Conservation (phyloP, 2,888 invertebrate genomes). For the Pseudolycoriella hygida region DNA sequence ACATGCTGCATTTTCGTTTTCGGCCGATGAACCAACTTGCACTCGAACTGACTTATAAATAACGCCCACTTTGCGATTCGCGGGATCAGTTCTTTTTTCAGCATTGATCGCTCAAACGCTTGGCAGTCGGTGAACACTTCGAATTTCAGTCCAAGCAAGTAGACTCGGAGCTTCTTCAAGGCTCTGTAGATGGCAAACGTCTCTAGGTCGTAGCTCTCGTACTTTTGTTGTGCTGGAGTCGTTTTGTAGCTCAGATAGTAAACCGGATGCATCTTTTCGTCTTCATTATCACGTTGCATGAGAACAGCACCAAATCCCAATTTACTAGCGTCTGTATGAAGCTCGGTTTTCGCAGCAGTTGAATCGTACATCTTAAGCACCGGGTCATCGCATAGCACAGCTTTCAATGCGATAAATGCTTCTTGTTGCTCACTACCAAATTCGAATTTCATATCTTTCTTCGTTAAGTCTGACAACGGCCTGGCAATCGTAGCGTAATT, state of each 20-base stretch:
- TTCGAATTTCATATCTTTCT: constrained; percentile 12
- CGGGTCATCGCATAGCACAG: constrained; percentile 2
- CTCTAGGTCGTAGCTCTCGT: no score
- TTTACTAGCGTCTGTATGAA: constrained; percentile 1
- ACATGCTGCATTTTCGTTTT: constrained; percentile 16
- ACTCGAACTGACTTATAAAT: not conserved
- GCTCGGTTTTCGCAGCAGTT: not conserved
- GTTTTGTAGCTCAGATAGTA: not conserved
- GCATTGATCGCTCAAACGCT: not conserved
- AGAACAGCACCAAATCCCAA: not conserved
- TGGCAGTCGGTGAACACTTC: not conserved
- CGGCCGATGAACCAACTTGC: not conserved
- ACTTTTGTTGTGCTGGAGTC: not conserved
- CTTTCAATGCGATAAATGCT: constrained; percentile 12
- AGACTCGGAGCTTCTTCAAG: not conserved
- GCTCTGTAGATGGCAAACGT: not conserved
- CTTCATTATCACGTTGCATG: no score
- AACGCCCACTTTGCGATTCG: no score
- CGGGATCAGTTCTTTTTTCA: not conserved
- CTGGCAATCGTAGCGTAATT: constrained; percentile 2
- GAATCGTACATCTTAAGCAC: not conserved
- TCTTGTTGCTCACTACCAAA: constrained; percentile 11
- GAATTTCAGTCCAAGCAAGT: not conserved
- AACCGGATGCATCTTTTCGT: not conserved
- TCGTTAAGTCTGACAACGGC: constrained; percentile 13